Evolutionary conservation across 2,797 vertebrate genomes (phyloP), one percentile per base, ranked within the genome.

Genomic region (Amblyopsis hoosieri): DNA sequence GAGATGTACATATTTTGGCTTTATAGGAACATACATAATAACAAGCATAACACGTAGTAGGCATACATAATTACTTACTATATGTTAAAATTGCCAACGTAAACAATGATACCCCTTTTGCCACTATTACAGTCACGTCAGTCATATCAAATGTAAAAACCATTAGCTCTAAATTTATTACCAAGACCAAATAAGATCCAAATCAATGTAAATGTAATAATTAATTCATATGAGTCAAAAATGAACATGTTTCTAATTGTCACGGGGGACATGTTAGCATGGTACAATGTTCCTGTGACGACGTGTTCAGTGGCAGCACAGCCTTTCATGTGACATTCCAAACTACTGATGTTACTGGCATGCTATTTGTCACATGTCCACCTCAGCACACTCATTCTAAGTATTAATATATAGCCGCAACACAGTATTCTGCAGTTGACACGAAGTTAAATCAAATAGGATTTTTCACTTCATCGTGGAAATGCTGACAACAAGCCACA

Each of bases 231-330:
- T 37, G 1, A 37, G 6, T 37, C 37, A 37, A 74, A 58, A 63
- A 64, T 1, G 19, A 80, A 63, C 58, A 84, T 75, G 86, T 85
- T 57, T 66, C 58, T 82, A 88, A 85, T 86, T 87, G 85, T 78
- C 63, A n/a, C 31, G 29, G 63, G 63, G 49, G 45, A 33, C 23
- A 29, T 42, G 66, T 68, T 51, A 74, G 77, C 72, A 74, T 49
- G 62, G 59, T 67, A 54, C 69, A 59, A 45, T 47, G 72, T 81
- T 78, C 72, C 84, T 77, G 75, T 29, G 23, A 29, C 23, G 23
- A 29, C 60, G 68, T 62, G 54, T 59, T 74, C 64, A 61, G 69
- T 80, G 74, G 71, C 75, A 75, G 70, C 31, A 8, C 66, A 58
- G 63, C 63, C 67, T 66, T 53, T 19, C 37, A 42, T 42, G 66